Conservation (phyloP, 2,113 vertebrate genomes). For the Brachyistius frenatus region DNA sequence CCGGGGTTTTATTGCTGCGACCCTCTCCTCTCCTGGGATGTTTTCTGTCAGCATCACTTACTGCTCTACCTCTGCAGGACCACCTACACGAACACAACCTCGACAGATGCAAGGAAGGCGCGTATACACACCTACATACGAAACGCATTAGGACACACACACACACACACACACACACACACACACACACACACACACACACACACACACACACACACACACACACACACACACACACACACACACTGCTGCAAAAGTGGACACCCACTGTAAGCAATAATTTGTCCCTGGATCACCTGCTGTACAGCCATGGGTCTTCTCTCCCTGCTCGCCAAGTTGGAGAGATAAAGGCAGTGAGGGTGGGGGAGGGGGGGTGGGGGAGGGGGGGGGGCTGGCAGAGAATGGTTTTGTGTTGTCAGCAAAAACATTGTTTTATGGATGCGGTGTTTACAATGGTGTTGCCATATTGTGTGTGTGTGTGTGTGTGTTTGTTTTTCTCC, state of each 20-base stretch:
- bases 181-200: not conserved
- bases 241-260: not conserved
- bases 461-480: slow-evolving; percentile 43
- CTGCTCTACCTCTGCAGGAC: slow-evolving; percentile 16
- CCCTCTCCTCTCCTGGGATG: slow-evolving; percentile 39
- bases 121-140: too few relatives aligned
- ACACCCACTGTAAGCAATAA: not conserved
- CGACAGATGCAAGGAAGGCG: not conserved
- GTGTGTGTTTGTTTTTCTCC: slow-evolving; percentile 38
- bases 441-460: slow-evolving; percentile 64
- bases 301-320: slow-evolving; percentile 9
- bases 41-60: slow-evolving; percentile 64
- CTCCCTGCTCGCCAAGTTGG: slow-evolving; percentile 22
- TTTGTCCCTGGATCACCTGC: slow-evolving; percentile 55
- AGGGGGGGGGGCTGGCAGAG: slow-evolving; percentile 28
- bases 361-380: not conserved
- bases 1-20: slow-evolving; percentile 31
- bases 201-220: not conserved
- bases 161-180: too few relatives aligned
- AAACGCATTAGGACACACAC: too few relatives aligned
- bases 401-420: slow-evolving; percentile 76
- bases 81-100: slow-evolving; percentile 29
- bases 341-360: slow-evolving; percentile 32
- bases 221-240: not conserved
- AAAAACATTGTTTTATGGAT: slow-evolving; percentile 79